phyloP scores from a whole-genome alignment of 2,797 vertebrate species.

The Hydrophis major region DNA sequence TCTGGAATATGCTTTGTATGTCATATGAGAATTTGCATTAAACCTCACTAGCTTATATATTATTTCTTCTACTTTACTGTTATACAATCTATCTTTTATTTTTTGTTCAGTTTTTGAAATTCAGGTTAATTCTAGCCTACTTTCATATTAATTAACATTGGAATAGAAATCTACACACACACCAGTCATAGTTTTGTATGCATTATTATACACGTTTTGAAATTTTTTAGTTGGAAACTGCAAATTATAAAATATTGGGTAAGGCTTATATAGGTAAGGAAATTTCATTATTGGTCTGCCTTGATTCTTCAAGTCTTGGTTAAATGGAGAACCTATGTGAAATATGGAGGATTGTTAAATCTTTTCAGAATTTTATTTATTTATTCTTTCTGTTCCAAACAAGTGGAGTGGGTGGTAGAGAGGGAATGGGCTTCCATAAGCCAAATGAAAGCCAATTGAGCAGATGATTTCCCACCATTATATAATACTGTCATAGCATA shows the following conservation, averaged over 20 bases:
- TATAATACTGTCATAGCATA: background rate
- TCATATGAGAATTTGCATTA: conserved; percentile 67
- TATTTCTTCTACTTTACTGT: conserved; percentile 51
- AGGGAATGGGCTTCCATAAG: background rate
- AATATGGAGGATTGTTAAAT: background rate
- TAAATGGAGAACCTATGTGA: background rate
- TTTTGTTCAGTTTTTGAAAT: conserved; percentile 29
- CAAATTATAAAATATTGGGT: background rate
- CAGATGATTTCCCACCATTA: background rate
- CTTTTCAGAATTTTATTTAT: background rate
- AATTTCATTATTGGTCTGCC: background rate
- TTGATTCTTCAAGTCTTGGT: background rate
- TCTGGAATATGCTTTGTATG: conserved; percentile 70
- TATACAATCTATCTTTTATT: conserved; percentile 67
- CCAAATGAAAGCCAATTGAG: background rate
- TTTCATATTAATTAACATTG: background rate
- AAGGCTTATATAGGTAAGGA: background rate
- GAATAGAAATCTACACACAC: background rate
- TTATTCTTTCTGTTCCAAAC: background rate
- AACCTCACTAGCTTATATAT: conserved; percentile 66
- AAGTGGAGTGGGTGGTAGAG: background rate
- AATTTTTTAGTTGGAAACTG: background rate
- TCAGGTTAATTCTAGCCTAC: background rate
- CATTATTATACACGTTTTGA: background rate
- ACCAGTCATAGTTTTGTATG: background rate